Percentiles rank a stretch among this genome's conserved stretches.
phyloP scores from a whole-genome alignment of 2,113 vertebrate genomes.

The human (Homo sapiens) region DNA sequence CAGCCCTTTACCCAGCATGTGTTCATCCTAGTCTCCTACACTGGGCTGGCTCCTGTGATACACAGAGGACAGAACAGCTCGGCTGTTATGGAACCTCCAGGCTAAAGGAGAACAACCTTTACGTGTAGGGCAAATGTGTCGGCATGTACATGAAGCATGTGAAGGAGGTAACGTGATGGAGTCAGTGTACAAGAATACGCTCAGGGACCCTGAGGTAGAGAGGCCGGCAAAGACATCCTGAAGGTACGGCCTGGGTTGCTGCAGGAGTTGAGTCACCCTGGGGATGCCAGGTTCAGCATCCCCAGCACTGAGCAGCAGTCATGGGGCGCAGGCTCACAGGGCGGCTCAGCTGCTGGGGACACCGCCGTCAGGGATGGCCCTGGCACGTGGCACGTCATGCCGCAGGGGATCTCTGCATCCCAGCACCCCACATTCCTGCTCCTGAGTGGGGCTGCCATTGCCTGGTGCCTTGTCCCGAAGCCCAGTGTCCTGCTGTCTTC shows the following conservation, averaged over 20 bases:
- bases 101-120: background rate
- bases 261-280: accelerated
- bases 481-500: background rate
- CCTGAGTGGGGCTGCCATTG: background rate
- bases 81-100: background rate
- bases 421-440: accelerated
- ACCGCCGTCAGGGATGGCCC: accelerated
- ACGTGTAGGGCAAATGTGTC: background rate
- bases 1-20: too few species aligned
- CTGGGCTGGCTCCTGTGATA: background rate
- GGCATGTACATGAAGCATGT: background rate
- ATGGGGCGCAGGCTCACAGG: background rate
- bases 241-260: background rate
- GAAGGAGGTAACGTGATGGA: background rate
- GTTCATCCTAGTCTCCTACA: accelerated
- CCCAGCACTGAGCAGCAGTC: background rate
- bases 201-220: too few species aligned
- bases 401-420: accelerated
- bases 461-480: background rate
- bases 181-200: background rate
- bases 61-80: background rate
- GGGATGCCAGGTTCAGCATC: background rate
- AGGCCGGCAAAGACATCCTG: background rate
- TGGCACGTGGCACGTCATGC: accelerated
- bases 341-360: background rate